phyloP scores from a whole-genome alignment of 1,140 invertebrate genomes.

The Uloborus diversus region DNA sequence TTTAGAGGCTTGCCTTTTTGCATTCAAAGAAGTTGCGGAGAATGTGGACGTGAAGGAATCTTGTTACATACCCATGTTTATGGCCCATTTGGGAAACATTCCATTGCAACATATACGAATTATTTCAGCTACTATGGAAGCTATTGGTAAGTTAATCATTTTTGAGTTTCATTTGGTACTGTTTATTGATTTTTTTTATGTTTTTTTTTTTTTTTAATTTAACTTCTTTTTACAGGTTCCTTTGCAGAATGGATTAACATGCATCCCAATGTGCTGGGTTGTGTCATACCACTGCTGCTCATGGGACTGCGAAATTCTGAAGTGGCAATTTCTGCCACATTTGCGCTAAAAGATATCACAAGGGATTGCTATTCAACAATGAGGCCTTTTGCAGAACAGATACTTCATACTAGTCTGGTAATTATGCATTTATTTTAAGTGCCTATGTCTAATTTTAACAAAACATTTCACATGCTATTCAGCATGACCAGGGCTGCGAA shows the following conservation, averaged over 20 bases:
- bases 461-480: too few species aligned
- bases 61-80: conserved; percentile 73
- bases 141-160: conserved; percentile 70
- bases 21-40: conserved; percentile 82
- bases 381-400: conserved; percentile 75
- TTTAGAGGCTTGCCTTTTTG: conserved; percentile 82
- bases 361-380: conserved; percentile 79
- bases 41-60: conserved; percentile 74
- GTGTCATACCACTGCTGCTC: conserved; percentile 74
- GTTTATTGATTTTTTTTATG: not conserved
- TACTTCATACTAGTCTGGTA: conserved; percentile 73
- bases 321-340: conserved; percentile 79
- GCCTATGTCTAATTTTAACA: too few species aligned
- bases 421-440: too few species aligned
- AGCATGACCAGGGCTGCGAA: too few species aligned
- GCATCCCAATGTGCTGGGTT: conserved; percentile 70
- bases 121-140: conserved; percentile 76
- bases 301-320: conserved; percentile 75
- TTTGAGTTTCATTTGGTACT: not conserved
- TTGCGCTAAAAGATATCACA: conserved; percentile 86
- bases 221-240: conserved; percentile 68
- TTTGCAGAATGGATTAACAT: conserved; percentile 84
- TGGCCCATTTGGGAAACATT: conserved; percentile 72
- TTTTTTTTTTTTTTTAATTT: not conserved
- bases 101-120: conserved; percentile 73